These are phyloP conservation scores for Psix sp. DNA, from an alignment of 1,140 invertebrate genomes.

Conservation along the genomic window DNA sequence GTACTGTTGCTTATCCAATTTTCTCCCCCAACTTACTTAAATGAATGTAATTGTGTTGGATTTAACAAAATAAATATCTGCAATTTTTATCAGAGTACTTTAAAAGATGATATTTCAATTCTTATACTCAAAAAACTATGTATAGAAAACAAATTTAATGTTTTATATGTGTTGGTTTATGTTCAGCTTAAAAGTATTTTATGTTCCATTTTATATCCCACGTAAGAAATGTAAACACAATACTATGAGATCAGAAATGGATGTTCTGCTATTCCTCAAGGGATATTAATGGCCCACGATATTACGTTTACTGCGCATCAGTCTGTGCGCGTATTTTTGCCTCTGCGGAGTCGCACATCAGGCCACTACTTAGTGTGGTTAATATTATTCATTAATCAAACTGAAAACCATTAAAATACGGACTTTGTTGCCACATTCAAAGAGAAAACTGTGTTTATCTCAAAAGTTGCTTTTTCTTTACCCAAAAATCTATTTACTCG, in stretches of 20 bases:
- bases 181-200: no score
- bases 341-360: constrained; percentile 7
- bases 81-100: no score
- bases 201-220: no score
- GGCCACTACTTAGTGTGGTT: constrained; percentile 18
- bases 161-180: no score
- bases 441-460: constrained; percentile 36
- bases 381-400: constrained; percentile 55
- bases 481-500: constrained; percentile 17
- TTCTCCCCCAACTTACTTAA: not conserved
- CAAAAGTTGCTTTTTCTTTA: constrained; percentile 34
- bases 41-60: no score
- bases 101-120: no score
- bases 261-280: constrained; percentile 59
- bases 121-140: no score
- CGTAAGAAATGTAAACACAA: constrained; percentile 57
- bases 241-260: constrained; percentile 57
- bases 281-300: constrained; percentile 70
- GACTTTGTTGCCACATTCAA: constrained; percentile 5
- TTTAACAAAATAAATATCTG: no score
- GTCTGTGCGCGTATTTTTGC: constrained; percentile 18
- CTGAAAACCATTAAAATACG: constrained; percentile 13
- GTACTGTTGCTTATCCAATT: constrained; percentile 12
- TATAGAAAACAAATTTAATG: no score
- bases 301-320: constrained; percentile 63